phyloP scores from a whole-genome alignment of 2,888 invertebrate species.

The Neoascia interrupta region DNA sequence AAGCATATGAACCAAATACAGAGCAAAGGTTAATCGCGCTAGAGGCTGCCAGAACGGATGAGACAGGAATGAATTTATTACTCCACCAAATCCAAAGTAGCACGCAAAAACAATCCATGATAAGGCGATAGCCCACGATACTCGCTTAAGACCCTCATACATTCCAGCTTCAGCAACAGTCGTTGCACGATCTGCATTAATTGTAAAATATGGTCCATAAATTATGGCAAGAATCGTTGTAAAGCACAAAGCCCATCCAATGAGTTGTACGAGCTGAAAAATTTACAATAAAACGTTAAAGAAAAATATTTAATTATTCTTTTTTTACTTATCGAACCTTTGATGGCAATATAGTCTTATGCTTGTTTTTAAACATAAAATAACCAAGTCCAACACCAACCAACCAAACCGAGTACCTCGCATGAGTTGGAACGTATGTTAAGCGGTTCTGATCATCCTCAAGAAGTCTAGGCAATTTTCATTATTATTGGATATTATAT shows the following conservation, averaged over 20 bases:
- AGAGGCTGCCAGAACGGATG: slow-evolving; percentile 77
- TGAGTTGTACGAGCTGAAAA: slow-evolving; percentile 71
- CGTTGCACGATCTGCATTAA: slow-evolving; percentile 72
- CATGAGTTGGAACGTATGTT: slow-evolving; percentile 78
- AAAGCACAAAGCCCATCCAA: slow-evolving; percentile 75
- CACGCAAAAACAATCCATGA: slow-evolving; percentile 78
- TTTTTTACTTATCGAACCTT: not conserved
- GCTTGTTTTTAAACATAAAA: slow-evolving; percentile 75
- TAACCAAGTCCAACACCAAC: slow-evolving; percentile 78
- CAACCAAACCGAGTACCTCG: slow-evolving; percentile 78
- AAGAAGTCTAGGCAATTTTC: not conserved
- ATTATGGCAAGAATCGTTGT: slow-evolving; percentile 74
- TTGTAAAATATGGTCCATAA: slow-evolving; percentile 76
- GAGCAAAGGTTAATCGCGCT: slow-evolving; percentile 76
- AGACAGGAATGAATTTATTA: slow-evolving; percentile 76
- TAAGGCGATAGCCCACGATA: slow-evolving; percentile 75
- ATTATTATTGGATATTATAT: not conserved
- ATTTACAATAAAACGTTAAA: too few relatives aligned
- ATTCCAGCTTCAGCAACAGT: slow-evolving; percentile 75
- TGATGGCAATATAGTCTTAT: not conserved
- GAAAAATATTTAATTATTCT: not conserved
- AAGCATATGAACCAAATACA: slow-evolving; percentile 77
- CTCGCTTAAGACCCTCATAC: slow-evolving; percentile 75
- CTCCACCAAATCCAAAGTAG: slow-evolving; percentile 76
- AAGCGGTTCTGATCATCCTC: slow-evolving; percentile 74